Evolutionary conservation across 2,113 vertebrate genomes (phyloP).

Genomic region (Vidua macroura): DNA sequence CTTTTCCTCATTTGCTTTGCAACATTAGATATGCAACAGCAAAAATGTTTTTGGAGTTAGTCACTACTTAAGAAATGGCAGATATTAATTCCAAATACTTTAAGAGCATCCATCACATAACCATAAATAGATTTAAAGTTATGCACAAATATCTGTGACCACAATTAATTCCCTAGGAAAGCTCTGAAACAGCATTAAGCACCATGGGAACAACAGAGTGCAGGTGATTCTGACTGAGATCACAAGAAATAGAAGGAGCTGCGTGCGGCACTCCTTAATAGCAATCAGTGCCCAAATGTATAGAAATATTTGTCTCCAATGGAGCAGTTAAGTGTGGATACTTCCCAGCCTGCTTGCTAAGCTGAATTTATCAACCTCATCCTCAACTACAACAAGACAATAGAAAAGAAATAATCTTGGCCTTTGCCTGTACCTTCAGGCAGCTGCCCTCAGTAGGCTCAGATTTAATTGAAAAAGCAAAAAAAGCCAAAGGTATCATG

Average conservation of each 20-base stretch:
- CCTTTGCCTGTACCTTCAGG: neutral
- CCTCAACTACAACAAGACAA: neutral
- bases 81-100: neutral
- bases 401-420: neutral
- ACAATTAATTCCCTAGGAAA: neutral
- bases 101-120: slow-evolving; percentile 7
- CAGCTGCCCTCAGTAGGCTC: neutral
- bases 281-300: neutral
- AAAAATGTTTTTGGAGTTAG: slow-evolving; percentile 44
- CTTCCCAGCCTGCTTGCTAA: neutral
- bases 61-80: slow-evolving; percentile 25
- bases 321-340: neutral
- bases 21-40: slow-evolving; percentile 52
- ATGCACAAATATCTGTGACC: neutral
- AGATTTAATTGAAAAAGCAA: neutral
- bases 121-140: neutral
- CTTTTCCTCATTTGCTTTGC: slow-evolving; percentile 45
- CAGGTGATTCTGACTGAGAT: neutral
- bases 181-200: neutral
- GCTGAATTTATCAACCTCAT: neutral
- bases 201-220: neutral
- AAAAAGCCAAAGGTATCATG: neutral
- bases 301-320: neutral
- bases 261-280: neutral
- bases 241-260: neutral